Percentiles rank a stretch among this genome's conserved stretches.
Conservation (phyloP, 2,113 vertebrate genomes). For the Cynocephalus volans region DNA sequence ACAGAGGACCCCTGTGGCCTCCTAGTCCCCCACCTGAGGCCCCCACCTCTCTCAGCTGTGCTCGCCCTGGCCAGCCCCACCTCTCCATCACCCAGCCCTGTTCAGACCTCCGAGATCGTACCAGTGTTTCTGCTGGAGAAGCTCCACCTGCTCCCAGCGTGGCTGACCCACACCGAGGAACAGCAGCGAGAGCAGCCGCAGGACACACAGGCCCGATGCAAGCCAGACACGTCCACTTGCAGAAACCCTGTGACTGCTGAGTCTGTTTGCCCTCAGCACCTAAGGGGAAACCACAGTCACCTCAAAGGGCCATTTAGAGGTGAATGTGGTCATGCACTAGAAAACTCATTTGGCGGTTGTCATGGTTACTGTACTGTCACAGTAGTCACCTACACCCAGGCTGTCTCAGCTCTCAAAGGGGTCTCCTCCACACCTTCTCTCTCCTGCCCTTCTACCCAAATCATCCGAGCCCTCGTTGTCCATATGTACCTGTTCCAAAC, state of each 20-base stretch:
- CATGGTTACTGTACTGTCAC: neutral
- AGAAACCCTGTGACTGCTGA: too few species aligned
- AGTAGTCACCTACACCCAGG: neutral
- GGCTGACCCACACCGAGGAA: too few species aligned
- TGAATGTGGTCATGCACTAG: neutral
- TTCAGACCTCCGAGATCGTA: neutral
- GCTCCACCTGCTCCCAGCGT: rapidly evolving
- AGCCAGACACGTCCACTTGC: neutral
- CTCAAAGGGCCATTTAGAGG: neutral
- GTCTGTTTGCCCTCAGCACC: neutral
- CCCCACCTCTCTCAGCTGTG: neutral
- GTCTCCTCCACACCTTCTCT: neutral
- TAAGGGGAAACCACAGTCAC: neutral
- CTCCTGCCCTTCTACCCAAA: neutral
- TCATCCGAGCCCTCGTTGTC: too few species aligned
- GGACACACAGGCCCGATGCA: neutral
- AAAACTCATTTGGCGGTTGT: neutral
- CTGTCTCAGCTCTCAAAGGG: neutral
- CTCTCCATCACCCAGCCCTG: neutral
- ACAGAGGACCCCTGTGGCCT: neutral
- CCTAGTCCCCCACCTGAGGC: neutral
- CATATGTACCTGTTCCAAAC: too few species aligned
- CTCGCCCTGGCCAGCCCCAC: neutral
- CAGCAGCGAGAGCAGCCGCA: neutral
- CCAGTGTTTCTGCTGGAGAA: neutral